Evolutionary conservation across 2,797 vertebrate species (phyloP).

Genomic region (Hozukius guyotensis): DNA sequence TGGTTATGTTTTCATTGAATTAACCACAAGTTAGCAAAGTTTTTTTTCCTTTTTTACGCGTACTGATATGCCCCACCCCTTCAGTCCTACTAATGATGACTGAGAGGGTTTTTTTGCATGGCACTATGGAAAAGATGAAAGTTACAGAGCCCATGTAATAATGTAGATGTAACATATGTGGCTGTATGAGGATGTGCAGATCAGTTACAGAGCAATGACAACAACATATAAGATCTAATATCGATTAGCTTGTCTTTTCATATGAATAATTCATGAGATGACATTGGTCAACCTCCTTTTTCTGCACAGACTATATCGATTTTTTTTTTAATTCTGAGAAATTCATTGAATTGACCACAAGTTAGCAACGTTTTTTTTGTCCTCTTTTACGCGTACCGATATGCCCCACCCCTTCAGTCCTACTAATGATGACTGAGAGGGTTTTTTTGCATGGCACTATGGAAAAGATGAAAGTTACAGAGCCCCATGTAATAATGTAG

Average conservation of each 20-base stretch:
- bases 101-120: conserved; percentile 55
- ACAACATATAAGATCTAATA: not conserved
- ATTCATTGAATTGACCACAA: conserved; percentile 54
- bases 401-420: conserved; percentile 81
- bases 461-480: conserved; percentile 48
- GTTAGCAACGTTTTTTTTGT: conserved; percentile 74
- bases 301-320: not conserved
- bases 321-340: not conserved
- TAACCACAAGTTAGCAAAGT: conserved; percentile 74
- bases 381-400: conserved; percentile 70
- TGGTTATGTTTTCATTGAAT: conserved; percentile 41
- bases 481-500: not conserved
- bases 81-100: conserved; percentile 64
- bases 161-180: not conserved
- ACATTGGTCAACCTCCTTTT: conserved; percentile 9
- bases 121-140: conserved; percentile 47
- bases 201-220: not conserved
- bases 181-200: not conserved
- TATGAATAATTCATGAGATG: conserved; percentile 52
- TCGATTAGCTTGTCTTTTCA: conserved; percentile 28
- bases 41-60: conserved; percentile 74
- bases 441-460: conserved; percentile 5
- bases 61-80: conserved; percentile 81
- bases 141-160: conserved; percentile 10
- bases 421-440: conserved; percentile 65